Conservation (phyloP, 2,888 invertebrate species). For the Pseudeuparius sepicola region DNA sequence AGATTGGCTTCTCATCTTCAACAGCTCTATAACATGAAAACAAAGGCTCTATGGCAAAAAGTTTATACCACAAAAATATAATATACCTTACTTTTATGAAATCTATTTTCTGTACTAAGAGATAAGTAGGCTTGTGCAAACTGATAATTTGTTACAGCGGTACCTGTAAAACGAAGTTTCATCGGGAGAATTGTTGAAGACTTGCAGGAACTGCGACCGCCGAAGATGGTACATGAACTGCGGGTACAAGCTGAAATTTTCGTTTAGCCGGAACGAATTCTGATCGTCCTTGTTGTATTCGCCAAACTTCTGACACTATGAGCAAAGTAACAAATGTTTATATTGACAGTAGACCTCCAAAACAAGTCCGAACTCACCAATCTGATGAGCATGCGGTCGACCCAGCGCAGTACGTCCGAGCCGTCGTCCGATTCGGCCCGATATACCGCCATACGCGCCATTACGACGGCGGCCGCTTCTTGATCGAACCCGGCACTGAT, state of each 20-base stretch:
- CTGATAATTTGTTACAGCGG: too few relatives aligned
- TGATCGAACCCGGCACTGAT: slow-evolving; percentile 95
- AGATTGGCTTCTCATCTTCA: too few relatives aligned
- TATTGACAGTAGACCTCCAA: too few relatives aligned
- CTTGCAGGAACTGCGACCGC: slow-evolving; percentile 96
- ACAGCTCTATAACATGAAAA: too few relatives aligned
- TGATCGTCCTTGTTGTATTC: slow-evolving; percentile 98
- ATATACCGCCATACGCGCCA: slow-evolving; percentile 94
- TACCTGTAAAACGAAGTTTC: slow-evolving; percentile 95
- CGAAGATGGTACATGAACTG: slow-evolving; percentile 99
- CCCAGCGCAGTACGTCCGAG: slow-evolving; percentile 96
- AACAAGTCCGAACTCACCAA: slow-evolving; percentile 68
- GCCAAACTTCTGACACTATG: slow-evolving; percentile 97
- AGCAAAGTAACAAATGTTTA: too few relatives aligned
- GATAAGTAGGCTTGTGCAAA: too few relatives aligned
- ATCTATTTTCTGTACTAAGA: too few relatives aligned
- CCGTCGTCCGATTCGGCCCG: slow-evolving; percentile 92
- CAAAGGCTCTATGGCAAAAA: too few relatives aligned
- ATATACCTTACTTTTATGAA: too few relatives aligned
- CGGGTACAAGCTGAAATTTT: slow-evolving; percentile 96
- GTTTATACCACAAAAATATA: too few relatives aligned
- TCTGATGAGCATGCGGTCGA: slow-evolving; percentile 94
- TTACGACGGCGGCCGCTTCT: slow-evolving; percentile 94
- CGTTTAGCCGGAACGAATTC: slow-evolving; percentile 87
- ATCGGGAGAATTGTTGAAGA: slow-evolving; percentile 99